These are phyloP conservation scores for Eilema griseolum DNA, from an alignment of 2,888 invertebrate genomes.

Conservation along the genomic window DNA sequence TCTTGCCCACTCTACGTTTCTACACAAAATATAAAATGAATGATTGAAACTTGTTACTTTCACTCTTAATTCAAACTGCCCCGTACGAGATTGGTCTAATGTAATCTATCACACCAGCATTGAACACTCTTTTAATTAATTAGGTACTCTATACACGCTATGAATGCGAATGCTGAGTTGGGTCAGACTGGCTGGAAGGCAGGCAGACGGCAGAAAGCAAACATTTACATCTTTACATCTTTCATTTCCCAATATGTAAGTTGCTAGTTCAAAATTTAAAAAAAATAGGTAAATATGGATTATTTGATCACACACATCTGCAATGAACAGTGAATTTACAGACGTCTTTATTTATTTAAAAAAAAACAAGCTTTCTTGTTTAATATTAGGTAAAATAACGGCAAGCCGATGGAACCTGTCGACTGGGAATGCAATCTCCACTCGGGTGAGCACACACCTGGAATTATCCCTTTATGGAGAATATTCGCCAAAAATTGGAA, in stretches of 20 bases:
- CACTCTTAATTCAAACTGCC: neutral
- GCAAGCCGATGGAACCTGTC: neutral
- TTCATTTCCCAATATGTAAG: neutral
- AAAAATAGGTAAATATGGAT: no score
- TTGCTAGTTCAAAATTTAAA: no score
- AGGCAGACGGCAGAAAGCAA: no score
- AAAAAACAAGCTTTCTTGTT: neutral
- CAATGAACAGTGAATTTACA: no score
- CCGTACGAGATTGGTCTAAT: neutral
- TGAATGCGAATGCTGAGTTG: no score
- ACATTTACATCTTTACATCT: neutral
- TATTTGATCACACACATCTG: neutral
- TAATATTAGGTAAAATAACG: neutral
- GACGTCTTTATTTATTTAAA: neutral
- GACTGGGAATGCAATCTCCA: neutral
- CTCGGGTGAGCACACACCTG: neutral
- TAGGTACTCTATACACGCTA: no score
- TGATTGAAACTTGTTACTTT: neutral
- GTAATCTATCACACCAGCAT: no score
- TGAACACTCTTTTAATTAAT: no score
- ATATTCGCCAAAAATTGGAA: slow-evolving; percentile 18
- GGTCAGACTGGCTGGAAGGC: no score
- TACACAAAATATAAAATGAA: neutral
- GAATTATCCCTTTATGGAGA: neutral
- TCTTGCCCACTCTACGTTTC: neutral